Base-by-base conservation (phyloP, 2,888 invertebrate genomes). In the Trachelus stipa region DNA sequence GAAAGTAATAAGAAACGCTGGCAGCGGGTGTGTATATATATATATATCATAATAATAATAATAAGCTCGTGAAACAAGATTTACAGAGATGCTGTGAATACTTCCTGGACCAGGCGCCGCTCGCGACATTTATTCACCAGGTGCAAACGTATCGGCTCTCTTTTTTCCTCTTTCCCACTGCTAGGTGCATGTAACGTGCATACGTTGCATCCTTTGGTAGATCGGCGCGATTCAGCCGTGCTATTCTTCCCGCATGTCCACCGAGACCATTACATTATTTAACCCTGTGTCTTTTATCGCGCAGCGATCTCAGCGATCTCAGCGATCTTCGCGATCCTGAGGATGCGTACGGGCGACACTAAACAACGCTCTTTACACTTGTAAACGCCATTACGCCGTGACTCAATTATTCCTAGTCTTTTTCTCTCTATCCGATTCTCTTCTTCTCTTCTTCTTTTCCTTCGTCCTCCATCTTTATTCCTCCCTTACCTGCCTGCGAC, bases 351-450 rank as follows among this genome's bases (percentile, higher is more conserved):
- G 80, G 74, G 81, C 78, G 75, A 78, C 75, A 77, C 83, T 84
- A 83, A 87, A 84, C 84, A 83, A 82, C 85, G 79, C 81, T 80
- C 80, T 81, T 81, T 78, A 80, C 77, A 79, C 82, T 80, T 80
- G 83, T 81, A 81, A 83, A 82, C 83, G 83, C 80, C 82, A 81
- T 84, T 84, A 82, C 81, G 56, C 81, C 81, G 84, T 84, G 85
- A 87, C 87, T 87, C 87, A 86, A 87, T 87, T 87, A 87, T 84
- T 82, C 76, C 78, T 78, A 76, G 74, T 68, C 33, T 34, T 23
- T 56, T 23, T 56, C 56, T 56, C 15, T 56, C 56, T 9, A 9
- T 30, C 0, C 12, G 37, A 31, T 71, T 76, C 37, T 40, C 73
- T 12, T 75, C 56, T 69, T 75, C 73, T 69, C 74, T 73, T 76